Conservation (phyloP, 2,888 invertebrate species). For the Oligia fasciuncula region DNA sequence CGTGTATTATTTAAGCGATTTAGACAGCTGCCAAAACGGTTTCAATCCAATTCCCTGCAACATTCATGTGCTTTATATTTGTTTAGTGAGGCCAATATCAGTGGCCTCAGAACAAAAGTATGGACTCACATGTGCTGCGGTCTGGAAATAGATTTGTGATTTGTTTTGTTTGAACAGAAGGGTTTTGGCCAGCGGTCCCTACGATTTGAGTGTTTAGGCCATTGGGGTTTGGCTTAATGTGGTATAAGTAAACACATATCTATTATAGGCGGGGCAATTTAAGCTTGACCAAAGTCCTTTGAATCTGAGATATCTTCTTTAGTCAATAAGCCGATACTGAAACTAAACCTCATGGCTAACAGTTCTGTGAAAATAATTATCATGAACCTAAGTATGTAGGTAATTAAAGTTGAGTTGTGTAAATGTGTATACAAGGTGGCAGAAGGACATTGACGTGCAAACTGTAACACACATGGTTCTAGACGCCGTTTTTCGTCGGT, state of each 20-base stretch:
- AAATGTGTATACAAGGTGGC: background rate
- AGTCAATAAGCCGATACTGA: background rate
- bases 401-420: no score
- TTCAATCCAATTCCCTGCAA: conserved; percentile 40
- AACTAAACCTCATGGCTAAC: background rate
- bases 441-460: no score
- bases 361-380: no score
- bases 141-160: conserved; percentile 30
- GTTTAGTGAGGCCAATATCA: conserved; percentile 40
- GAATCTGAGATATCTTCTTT: background rate
- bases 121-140: conserved; percentile 20
- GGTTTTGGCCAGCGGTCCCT: conserved; percentile 12
- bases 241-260: background rate
- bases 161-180: conserved; percentile 29
- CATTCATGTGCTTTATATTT: conserved; percentile 49
- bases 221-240: background rate
- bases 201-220: conserved; percentile 29
- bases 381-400: no score
- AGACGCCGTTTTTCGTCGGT: background rate
- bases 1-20: conserved; percentile 37
- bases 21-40: conserved; percentile 57
- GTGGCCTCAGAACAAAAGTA: conserved; percentile 36
- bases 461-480: no score
- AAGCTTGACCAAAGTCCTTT: background rate
- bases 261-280: background rate